A percentile compares a stretch with the other conserved stretches of the same genome.
Evolutionary conservation across 2,797 vertebrate species (phyloP).

Genomic region (Huso huso): DNA sequence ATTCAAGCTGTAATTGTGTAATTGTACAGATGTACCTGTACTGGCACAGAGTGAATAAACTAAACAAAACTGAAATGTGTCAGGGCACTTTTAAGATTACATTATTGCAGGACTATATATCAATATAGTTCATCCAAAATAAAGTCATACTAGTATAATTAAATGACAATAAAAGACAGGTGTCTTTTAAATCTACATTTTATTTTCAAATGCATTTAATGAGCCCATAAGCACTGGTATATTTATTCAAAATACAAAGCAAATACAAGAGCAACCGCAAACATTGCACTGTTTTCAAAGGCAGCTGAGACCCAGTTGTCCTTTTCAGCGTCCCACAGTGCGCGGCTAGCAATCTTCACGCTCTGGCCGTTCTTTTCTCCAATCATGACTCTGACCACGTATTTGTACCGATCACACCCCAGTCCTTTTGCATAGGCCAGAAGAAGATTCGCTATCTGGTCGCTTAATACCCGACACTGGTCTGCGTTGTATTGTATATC

Average conservation of each 20-base stretch:
- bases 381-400: conserved; percentile 7
- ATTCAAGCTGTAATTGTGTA: too few species aligned
- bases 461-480: conserved; percentile 2
- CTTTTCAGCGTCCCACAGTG: conserved; percentile 14
- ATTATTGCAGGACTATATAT: too few species aligned
- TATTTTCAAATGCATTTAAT: too few species aligned
- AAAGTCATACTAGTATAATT: too few species aligned
- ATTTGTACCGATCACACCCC: conserved; percentile 14
- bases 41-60: too few species aligned
- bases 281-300: conserved; percentile 14
- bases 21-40: too few species aligned
- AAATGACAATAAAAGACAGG: too few species aligned
- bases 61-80: too few species aligned
- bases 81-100: too few species aligned
- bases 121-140: too few species aligned
- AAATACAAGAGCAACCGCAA: conserved; percentile 10
- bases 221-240: not conserved
- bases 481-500: conserved; percentile 13
- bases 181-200: too few species aligned
- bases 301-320: conserved; percentile 18
- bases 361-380: conserved; percentile 13
- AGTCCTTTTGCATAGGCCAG: conserved; percentile 7
- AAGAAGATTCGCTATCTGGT: conserved; percentile 5
- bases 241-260: conserved; percentile 19
- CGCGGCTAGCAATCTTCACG: not conserved